Evolutionary conservation across 2,888 invertebrate species (phyloP), one percentile per base, ranked within the genome.

Genomic region (Leptopterna dolabrata): DNA sequence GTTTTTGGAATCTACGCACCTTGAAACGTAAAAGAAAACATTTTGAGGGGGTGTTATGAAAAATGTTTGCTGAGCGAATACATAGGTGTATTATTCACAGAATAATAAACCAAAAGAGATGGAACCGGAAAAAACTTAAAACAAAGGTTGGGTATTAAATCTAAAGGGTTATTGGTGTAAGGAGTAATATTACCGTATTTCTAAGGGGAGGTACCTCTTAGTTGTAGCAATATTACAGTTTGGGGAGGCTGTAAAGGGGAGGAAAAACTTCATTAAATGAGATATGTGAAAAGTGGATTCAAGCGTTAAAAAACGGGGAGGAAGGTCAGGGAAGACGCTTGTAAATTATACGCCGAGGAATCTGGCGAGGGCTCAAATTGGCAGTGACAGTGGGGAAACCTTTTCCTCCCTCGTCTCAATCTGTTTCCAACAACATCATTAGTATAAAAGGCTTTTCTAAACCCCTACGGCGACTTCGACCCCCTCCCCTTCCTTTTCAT

Each of bases 371-470:
- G 73, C 73, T 73, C 73, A 73, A 73, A 41, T 73, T 73, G 73
- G 73, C 73, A 73, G 73, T 14, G 30, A 73, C 73, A 73, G n/a
- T 73, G 73, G 73, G 73, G 19, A 73, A 73, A 73, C 30, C 73
- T 30, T 73, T 63, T 36, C 73, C 73, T 73, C 63, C 63, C 73
- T 73, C 36, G 73, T 73, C 73, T 73, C 73, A 73, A 73, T 73
- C 73, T 73, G 73, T 73, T 73, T 41, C 30, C 73, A 73, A 73
- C 73, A 73, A 73, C 73, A 73, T 73, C 73, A 73, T 73, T 73
- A 73, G 73, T 73, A 73, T 73, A 73, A 73, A 73, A 73, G 73
- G 73, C 73, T 73, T 73, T 73, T 73, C 73, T 55, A 19, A n/a
- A n/a, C n/a, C 55, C 55, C 55, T 55, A 3, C 55, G 4, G 3